These are phyloP conservation scores for Allolobophora icterica DNA, from an alignment of 2,888 invertebrate species.

Conservation along the genomic window DNA sequence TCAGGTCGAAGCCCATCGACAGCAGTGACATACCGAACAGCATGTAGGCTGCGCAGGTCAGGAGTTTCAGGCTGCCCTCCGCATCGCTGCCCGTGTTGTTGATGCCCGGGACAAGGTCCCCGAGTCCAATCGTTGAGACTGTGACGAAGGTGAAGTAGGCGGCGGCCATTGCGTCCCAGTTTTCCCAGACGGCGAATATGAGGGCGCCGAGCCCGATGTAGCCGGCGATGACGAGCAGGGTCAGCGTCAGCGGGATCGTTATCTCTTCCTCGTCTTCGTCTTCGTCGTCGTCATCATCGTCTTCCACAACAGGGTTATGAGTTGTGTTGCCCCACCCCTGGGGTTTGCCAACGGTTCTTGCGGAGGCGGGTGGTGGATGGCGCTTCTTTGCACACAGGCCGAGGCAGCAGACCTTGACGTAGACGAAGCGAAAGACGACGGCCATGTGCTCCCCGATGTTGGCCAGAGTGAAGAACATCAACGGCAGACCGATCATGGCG, in stretches of 20 bases:
- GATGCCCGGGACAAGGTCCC: conserved; percentile 56
- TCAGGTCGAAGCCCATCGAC: conserved; percentile 65
- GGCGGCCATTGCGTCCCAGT: conserved; percentile 58
- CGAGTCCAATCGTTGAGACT: conserved; percentile 64
- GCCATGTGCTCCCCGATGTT: conserved; percentile 69
- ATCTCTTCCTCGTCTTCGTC: conserved; percentile 60
- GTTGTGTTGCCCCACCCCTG: not conserved
- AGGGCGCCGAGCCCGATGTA: conserved; percentile 64
- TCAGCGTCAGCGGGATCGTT: conserved; percentile 63
- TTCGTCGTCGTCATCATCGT: conserved; percentile 35
- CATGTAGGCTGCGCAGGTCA: conserved; percentile 61
- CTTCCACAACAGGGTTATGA: not conserved
- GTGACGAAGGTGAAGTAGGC: conserved; percentile 66
- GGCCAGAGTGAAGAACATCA: conserved; percentile 68
- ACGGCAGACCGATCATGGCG: conserved; percentile 67
- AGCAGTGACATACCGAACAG: conserved; percentile 65
- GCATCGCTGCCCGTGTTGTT: not conserved
- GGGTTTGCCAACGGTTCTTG: not conserved
- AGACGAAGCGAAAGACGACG: conserved; percentile 52
- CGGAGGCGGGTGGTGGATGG: not conserved
- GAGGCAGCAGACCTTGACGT: conserved; percentile 31
- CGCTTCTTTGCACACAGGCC: conserved; percentile 49
- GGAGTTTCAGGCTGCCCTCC: conserved; percentile 54
- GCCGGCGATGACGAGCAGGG: conserved; percentile 61
- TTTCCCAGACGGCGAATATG: conserved; percentile 63